Base-by-base conservation (phyloP, 2,113 vertebrate species). In the Pelodiscus sinensis region DNA sequence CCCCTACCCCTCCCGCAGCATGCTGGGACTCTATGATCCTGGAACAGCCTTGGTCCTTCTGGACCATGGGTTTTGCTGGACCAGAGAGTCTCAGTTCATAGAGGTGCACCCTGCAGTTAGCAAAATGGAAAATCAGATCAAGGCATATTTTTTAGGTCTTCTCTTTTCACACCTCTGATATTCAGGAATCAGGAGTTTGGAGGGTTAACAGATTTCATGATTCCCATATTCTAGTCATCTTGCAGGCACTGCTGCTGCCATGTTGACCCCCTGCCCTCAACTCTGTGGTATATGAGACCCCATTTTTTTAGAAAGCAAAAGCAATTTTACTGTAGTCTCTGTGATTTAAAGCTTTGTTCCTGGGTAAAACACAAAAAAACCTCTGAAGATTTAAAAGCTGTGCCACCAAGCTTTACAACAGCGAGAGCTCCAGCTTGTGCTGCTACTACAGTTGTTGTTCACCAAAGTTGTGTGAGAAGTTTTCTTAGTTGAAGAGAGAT, bases 271-370 rank as follows among this genome's bases (percentile, higher is more conserved):
- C 84, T 60, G 84, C 89, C 93, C 94, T 96, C 50, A 0, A 52
- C 83, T 82, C 44, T 3, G 12, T 86, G 44, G 77, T 38, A 82
- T 79, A 81, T 1, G 35, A 94, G 81, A 58, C 81, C 51, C 88
- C 85, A 78, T 95, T 97, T 96, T 95, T 95, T 84, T 90, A 68
- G 85, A 62, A 92, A 89, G 92, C 83, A 96, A 87, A 95, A 94
- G 90, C 94, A 96, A 94, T 97, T 97, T 97, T 89, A 68, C 82
- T 75, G 84, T 79, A 87, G 92, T 93, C 29, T 75, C 84, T 1
- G 1, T 97, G 97, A 97, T 97, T 96, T 97, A 96, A 90, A 88
- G 94, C 92, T 96, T 95, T 94, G 94, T 96, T 96, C 94, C 93
- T 85, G 81, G 92, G 90, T 95, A 92, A 96, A 97, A 73, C 88